These are phyloP conservation scores for Druon quercuslanigerum DNA, from an alignment of 1,140 invertebrate species.

Conservation along the genomic window DNA sequence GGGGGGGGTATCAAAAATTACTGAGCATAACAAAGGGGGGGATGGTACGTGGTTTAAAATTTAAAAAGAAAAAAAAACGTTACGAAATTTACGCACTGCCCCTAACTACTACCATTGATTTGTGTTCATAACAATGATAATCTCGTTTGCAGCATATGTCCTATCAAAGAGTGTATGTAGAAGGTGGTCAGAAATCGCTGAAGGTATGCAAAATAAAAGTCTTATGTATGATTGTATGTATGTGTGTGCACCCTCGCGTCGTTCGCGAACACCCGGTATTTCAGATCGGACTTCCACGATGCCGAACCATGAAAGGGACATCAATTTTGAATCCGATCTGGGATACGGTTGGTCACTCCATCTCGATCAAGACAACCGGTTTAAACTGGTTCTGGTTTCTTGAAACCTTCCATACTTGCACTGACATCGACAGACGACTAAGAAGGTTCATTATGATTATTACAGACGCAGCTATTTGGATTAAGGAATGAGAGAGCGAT, in stretches of 20 bases:
- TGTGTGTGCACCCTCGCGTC: background rate
- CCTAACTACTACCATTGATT: too few relatives aligned
- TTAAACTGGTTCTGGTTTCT: conserved; percentile 53
- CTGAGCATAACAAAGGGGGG: too few relatives aligned
- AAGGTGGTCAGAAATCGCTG: too few relatives aligned
- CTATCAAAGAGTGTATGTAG: too few relatives aligned
- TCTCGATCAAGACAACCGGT: conserved; percentile 55
- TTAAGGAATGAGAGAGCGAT: conserved; percentile 38
- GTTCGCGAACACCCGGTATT: conserved; percentile 53
- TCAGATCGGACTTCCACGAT: conserved; percentile 45
- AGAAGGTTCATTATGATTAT: conserved; percentile 51
- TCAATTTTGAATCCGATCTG: conserved; percentile 57
- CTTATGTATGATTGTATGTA: background rate
- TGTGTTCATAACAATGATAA: too few relatives aligned
- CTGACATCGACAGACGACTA: conserved; percentile 39
- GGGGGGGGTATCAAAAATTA: too few relatives aligned
- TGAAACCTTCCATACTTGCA: conserved; percentile 41
- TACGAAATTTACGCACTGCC: too few relatives aligned
- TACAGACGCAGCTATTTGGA: conserved; percentile 47
- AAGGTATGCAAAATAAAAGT: too few relatives aligned
- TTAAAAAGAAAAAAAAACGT: too few relatives aligned
- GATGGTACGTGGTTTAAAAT: too few relatives aligned
- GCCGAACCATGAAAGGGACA: conserved; percentile 54
- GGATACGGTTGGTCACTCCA: conserved; percentile 53
- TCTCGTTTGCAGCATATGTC: too few relatives aligned